Conservation (phyloP, 2,113 vertebrate genomes). For the Micronycteris hirsuta region DNA sequence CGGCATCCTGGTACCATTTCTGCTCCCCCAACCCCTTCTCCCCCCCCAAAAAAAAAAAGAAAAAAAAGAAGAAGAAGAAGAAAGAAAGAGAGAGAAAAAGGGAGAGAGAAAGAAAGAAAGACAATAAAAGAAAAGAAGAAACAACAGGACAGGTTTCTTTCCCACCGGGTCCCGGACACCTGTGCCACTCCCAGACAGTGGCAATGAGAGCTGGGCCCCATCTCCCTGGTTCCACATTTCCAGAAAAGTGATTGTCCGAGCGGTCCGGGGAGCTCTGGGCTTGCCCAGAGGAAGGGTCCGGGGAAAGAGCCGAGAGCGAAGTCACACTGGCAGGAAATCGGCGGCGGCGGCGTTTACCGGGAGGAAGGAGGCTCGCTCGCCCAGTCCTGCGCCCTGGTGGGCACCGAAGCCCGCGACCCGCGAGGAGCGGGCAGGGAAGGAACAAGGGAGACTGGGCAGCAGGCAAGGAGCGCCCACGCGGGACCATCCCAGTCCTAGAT, state of each 20-base stretch:
- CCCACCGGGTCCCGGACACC: neutral
- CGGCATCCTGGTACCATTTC: neutral
- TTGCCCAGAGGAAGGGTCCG: neutral
- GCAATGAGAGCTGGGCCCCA: neutral
- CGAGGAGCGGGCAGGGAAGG: neutral
- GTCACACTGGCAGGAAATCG: neutral
- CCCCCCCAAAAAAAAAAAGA: neutral
- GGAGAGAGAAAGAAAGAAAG: neutral
- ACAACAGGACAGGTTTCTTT: neutral
- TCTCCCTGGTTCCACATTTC: neutral
- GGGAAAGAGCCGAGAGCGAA: neutral
- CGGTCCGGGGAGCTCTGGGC: neutral
- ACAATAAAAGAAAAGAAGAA: neutral
- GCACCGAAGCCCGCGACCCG: neutral
- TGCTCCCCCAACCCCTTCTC: neutral
- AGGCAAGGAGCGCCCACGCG: neutral
- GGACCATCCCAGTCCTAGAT: neutral
- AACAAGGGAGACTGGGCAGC: neutral
- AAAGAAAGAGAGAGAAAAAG: too few relatives aligned
- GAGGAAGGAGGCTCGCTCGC: neutral
- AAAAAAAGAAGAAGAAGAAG: too few relatives aligned
- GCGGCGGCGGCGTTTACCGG: neutral
- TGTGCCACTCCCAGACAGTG: neutral
- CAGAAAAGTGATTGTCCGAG: neutral
- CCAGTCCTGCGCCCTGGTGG: neutral